These are phyloP conservation scores for Melanostoma mellinum DNA, from an alignment of 2,888 invertebrate genomes.

Conservation along the genomic window DNA sequence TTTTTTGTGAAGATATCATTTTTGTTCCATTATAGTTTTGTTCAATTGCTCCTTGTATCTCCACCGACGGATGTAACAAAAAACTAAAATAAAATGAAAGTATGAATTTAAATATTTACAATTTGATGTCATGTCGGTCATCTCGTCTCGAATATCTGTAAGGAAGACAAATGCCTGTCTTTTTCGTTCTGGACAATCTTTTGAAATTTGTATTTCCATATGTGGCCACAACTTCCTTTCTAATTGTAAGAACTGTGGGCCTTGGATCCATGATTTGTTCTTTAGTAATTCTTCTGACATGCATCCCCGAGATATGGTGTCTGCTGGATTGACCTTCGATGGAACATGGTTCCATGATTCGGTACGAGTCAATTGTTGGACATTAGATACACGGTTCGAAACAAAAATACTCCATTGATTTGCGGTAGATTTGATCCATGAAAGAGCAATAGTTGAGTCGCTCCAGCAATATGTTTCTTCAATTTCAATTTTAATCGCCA, in stretches of 20 bases:
- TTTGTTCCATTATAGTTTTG: slow-evolving; percentile 1
- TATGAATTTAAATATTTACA: slow-evolving; percentile 14
- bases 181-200: no score
- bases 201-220: background rate
- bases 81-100: slow-evolving; percentile 18
- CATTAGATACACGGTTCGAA: background rate
- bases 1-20: background rate
- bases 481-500: no score
- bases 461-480: no score
- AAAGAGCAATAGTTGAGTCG: no score
- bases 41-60: slow-evolving; percentile 3
- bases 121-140: slow-evolving; percentile 3
- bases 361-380: background rate
- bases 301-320: no score
- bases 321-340: background rate
- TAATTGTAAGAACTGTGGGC: background rate
- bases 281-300: no score
- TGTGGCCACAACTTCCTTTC: background rate
- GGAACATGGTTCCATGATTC: slow-evolving; percentile 11
- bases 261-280: background rate
- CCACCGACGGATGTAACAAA: slow-evolving; percentile 6
- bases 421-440: no score
- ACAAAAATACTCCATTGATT: no score
- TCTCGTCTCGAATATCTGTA: background rate
- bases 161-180: background rate